Percentiles rank a stretch among this genome's conserved stretches.
phyloP scores from a whole-genome alignment of 2,888 invertebrate species.

The Drosophila barbarae region DNA sequence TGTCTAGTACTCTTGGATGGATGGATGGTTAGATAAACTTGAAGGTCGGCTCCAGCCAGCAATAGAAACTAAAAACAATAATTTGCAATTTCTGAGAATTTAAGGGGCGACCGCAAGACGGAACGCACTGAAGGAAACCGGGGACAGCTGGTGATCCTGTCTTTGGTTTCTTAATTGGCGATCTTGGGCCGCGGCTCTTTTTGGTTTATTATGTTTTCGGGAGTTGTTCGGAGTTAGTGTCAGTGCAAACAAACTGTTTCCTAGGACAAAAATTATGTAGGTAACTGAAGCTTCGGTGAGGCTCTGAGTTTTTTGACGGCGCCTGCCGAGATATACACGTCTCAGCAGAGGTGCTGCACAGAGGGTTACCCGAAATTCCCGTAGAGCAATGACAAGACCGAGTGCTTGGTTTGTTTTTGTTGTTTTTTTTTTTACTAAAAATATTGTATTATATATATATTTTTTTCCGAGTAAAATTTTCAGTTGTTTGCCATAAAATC shows the following conservation, averaged over 20 bases:
- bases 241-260: slow-evolving; percentile 51
- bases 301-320: slow-evolving; percentile 7
- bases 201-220: slow-evolving; percentile 37
- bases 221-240: slow-evolving; percentile 51
- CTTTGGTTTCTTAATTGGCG: slow-evolving; percentile 14
- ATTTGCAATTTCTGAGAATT: slow-evolving; percentile 32
- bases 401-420: slow-evolving; percentile 15
- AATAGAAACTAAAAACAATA: slow-evolving; percentile 18
- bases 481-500: slow-evolving; percentile 58
- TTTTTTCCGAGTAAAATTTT: slow-evolving; percentile 48
- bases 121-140: slow-evolving; percentile 21
- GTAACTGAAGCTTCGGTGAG: slow-evolving; percentile 16
- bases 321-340: slow-evolving; percentile 14
- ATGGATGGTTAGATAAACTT: slow-evolving; percentile 1
- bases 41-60: slow-evolving; percentile 5
- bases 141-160: slow-evolving; percentile 6
- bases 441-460: slow-evolving; percentile 40
- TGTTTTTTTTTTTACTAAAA: slow-evolving; percentile 50
- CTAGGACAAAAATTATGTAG: slow-evolving; percentile 50
- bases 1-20: not conserved
- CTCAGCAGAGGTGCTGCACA: not conserved
- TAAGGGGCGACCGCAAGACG: slow-evolving; percentile 5
- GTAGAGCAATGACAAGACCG: slow-evolving; percentile 17
- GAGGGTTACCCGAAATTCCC: not conserved
- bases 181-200: slow-evolving; percentile 13